Evolutionary conservation across 2,797 vertebrate species (phyloP), one percentile per base, ranked within the genome.

Genomic region (Lagorchestes hirsutus): DNA sequence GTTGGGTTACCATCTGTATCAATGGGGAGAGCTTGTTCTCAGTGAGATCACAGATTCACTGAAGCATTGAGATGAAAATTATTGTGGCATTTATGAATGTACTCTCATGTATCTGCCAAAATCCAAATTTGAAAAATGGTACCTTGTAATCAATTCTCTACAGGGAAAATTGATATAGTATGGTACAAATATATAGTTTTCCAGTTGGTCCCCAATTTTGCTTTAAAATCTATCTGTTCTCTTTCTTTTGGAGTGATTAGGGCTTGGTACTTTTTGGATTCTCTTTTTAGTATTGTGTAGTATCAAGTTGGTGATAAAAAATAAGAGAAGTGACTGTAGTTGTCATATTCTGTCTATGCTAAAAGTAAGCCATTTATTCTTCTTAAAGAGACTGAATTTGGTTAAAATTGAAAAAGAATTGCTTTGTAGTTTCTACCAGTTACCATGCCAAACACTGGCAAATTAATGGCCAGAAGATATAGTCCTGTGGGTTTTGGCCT

Each of bases 171-270:
- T 91, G 40, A 91, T 56, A 14, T 46, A 87, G 90, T 22, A 9
- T 91, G 4, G 11, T 62, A 93, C 16, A 74, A 50, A 91, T 52
- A 34, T 6, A 52, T 91, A n/a, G 54, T 58, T 94, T 94, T 54
- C 54, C 91, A 93, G 40, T 91, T 13, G 82, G 62, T 59, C 2
- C n/a, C 12, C 91, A 67, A 55, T 82, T 95, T 96, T 87, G 16
- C 93, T 90, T 96, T 52, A 91, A 91, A 94, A 93, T 93, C 6
- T 6, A 95, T 74, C 59, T 6, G 94, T 74, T 57, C 91, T 93
- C 0, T 55, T 27, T 46, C 22, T 67, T 87, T 92, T 24, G 11
- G 40, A 52, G 40, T 46, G 12, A 5, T 90, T 4, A 91, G 46
- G 10, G 1, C 40, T 46, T 46, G 40, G 40, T 87, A 87, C 40